phyloP scores from a whole-genome alignment of 2,113 vertebrate species.

The Maccullochella peelii region DNA sequence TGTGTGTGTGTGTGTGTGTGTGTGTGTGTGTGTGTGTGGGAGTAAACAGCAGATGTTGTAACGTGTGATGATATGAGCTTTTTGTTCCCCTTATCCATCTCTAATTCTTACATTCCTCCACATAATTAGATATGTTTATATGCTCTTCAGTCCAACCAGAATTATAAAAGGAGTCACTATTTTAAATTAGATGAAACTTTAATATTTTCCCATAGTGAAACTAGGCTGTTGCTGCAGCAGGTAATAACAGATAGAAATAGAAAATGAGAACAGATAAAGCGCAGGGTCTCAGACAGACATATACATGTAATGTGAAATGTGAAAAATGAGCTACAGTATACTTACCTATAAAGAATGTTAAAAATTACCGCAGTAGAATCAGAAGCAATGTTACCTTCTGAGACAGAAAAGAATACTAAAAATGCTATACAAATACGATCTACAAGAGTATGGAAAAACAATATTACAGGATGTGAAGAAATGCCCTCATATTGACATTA shows the following conservation, averaged over 20 bases:
- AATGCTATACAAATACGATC: too few species aligned
- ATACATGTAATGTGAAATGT: not conserved
- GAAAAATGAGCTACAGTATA: not conserved
- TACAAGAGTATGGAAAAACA: too few species aligned
- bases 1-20: not conserved
- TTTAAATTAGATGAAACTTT: not conserved
- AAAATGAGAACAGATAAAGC: not conserved
- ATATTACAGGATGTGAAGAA: too few species aligned
- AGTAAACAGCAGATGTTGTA: not conserved
- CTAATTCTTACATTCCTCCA: not conserved
- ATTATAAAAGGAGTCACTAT: not conserved
- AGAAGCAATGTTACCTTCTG: not conserved
- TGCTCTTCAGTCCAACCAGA: not conserved
- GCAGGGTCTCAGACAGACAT: not conserved
- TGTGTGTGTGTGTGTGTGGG: constrained; percentile 2
- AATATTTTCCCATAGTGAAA: not conserved
- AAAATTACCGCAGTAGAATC: not conserved
- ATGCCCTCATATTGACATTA: too few species aligned
- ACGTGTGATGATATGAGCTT: not conserved
- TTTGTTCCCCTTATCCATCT: not conserved
- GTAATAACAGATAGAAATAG: not conserved
- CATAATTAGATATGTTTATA: not conserved
- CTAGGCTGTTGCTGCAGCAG: not conserved
- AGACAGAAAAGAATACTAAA: too few species aligned
- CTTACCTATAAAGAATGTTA: not conserved